Base-by-base conservation (phyloP, 2,113 vertebrate species). In the Choloepus hoffmanni region DNA sequence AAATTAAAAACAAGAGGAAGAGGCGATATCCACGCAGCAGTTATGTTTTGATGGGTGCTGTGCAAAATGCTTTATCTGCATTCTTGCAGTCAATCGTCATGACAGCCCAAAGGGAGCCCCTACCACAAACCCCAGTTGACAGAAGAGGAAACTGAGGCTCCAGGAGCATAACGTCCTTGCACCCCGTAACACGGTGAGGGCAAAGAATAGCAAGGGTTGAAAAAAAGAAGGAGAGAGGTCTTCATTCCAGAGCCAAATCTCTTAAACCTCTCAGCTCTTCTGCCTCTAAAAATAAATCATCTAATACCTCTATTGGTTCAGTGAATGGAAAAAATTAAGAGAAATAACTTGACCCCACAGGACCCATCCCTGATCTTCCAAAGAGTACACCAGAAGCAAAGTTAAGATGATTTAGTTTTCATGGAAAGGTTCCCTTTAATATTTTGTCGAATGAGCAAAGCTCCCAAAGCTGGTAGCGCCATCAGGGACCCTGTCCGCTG, bases 331-430 rank as follows among this genome's bases (percentile, higher is more conserved):
- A 55, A 43, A n/a, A 43, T 24, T 55, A 8, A 16, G 48, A 58
- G 50, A 6, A 28, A 60, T 33, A 15, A 15, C 36, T 0, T 28
- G 87, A 6, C 55, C 77, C n/a, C n/a, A 26, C 15, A 16, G 45
- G 24, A 24, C 43, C 84, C 3, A 43, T 3, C 53, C 50, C 9
- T 13, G 4, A 1, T 70, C 77, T 8, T 21, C 73, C 4, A 33
- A 0, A 6, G 5, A 5, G 65, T 4, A 19, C 50, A 4, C 0
- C 0, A 13, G 45, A 30, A n/a, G 50, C 28, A 23, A 10, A 8
- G 21, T 40, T 21, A 8, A 24, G 30, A 2, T 0, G 12, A 36
- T 1, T 53, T 21, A 10, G 5, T 72, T 74, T 68, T 48, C n/a
- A 11, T 16, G 4, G 67, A 21, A 8, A 14, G 36, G 0, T 24